Conservation (phyloP, 2,888 invertebrate genomes). For the Heterodera filipjevi region DNA sequence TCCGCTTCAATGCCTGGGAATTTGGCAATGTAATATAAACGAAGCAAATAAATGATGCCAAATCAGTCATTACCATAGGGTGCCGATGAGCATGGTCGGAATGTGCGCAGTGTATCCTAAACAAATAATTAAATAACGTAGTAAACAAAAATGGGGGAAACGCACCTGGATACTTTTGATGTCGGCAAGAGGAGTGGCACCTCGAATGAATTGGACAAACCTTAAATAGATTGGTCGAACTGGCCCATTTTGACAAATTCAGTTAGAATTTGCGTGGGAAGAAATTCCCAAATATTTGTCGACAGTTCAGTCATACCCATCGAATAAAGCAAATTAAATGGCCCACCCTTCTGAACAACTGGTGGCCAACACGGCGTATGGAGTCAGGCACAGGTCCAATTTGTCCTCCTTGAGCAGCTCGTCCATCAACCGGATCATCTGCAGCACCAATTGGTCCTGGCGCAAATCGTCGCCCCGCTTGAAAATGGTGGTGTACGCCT, state of each 20-base stretch:
- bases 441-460: slow-evolving; percentile 66
- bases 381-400: slow-evolving; percentile 90
- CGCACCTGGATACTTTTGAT: slow-evolving; percentile 41
- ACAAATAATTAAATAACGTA: neutral
- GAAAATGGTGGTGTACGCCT: slow-evolving; percentile 48
- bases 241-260: neutral
- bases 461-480: slow-evolving; percentile 48
- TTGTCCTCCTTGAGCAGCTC: slow-evolving; percentile 87
- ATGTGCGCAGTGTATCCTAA: slow-evolving; percentile 40
- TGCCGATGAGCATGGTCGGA: slow-evolving; percentile 42
- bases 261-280: neutral
- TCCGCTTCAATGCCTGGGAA: slow-evolving; percentile 76
- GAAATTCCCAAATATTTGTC: neutral
- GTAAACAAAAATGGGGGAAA: neutral
- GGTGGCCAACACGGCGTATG: slow-evolving; percentile 91
- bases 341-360: slow-evolving; percentile 83
- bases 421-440: slow-evolving; percentile 88
- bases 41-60: neutral
- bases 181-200: slow-evolving; percentile 46
- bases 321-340: no score
- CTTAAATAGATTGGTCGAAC: neutral
- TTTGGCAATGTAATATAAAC: no score
- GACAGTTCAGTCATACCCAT: no score
- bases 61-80: slow-evolving; percentile 38
- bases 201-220: slow-evolving; percentile 90